These are phyloP conservation scores for Plotosus lineatus DNA, from an alignment of 2,113 vertebrate genomes.

Conservation along the genomic window DNA sequence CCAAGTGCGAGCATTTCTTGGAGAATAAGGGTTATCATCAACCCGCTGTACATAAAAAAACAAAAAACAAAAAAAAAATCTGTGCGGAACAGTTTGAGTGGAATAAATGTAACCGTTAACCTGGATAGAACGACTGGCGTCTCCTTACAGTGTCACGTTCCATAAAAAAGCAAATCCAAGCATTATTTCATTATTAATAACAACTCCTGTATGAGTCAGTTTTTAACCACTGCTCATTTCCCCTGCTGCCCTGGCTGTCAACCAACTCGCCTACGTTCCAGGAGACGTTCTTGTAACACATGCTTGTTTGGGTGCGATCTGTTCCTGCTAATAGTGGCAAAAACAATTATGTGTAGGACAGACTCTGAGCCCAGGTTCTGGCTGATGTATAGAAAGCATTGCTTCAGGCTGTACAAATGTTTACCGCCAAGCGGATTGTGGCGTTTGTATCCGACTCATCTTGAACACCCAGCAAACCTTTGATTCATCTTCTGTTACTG, in stretches of 20 bases:
- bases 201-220: slow-evolving; percentile 11
- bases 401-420: neutral
- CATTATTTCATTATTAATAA: too few relatives aligned
- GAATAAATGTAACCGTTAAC: neutral
- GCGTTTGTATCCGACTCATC: neutral
- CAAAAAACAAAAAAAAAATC: too few relatives aligned
- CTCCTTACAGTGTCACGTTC: neutral
- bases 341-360: neutral
- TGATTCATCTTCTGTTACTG: slow-evolving; percentile 10
- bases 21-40: slow-evolving; percentile 8
- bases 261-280: slow-evolving; percentile 32
- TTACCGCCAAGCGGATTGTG: slow-evolving; percentile 18
- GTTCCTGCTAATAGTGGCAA: neutral
- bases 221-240: slow-evolving; percentile 4
- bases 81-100: slow-evolving; percentile 2
- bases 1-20: slow-evolving; percentile 25
- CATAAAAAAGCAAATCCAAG: neutral
- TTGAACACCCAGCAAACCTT: slow-evolving; percentile 26
- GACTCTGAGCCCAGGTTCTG: slow-evolving; percentile 1
- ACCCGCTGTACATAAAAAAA: neutral
- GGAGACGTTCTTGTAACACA: neutral
- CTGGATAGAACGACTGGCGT: neutral
- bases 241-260: slow-evolving; percentile 23
- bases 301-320: slow-evolving; percentile 12
- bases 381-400: neutral